Base-by-base conservation (phyloP, 2,113 vertebrate species). In the Cynocephalus volans region DNA sequence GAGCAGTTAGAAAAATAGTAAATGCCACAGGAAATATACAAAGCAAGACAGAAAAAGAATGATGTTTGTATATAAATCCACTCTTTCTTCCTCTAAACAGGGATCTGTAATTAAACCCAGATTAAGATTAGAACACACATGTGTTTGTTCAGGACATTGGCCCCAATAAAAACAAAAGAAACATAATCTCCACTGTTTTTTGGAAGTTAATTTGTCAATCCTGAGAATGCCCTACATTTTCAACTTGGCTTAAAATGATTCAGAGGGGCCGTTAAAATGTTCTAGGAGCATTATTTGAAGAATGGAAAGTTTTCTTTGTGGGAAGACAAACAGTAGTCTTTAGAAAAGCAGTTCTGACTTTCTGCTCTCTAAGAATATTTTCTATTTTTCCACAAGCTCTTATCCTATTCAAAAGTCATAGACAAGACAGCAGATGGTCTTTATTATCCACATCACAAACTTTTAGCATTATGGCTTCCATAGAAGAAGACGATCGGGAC, bases 221-320 rank as follows among this genome's bases (percentile, higher is more conserved):
- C 72, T 28, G 19, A 73, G 48, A 72, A 36, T 41, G 12, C n/a
- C 8, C 36, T 12, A 8, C 13, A 33, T 79, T 84, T 84, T 56
- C 77, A 69, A 9, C 24, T 80, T 86, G 36, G 26, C 81, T 75
- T 79, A 52, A 93, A 83, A 87, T 95, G 83, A 95, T 91, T 73
- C 83, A n/a, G 65, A 92, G 36, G 72, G 1, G 83, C 23, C 95
- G 81, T 36, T 4, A 93, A 96, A 97, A 96, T 60, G 1, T 96
- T 62, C 62, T 72, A 54, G 73, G 75, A 90, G 31, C 48, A 45
- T 67, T n/a, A 23, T 36, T 72, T 48, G 67, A 70, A 48, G 23
- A 88, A 62, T 6, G 50, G 73, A 23, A 80, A 60, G 15, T 80
- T 67, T 89, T 89, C 45, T 79, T 85, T 31, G 2, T 82, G 58